These are phyloP conservation scores for Cacajao melanocephalus DNA, from an alignment of 2,797 vertebrate species.

Conservation along the genomic window DNA sequence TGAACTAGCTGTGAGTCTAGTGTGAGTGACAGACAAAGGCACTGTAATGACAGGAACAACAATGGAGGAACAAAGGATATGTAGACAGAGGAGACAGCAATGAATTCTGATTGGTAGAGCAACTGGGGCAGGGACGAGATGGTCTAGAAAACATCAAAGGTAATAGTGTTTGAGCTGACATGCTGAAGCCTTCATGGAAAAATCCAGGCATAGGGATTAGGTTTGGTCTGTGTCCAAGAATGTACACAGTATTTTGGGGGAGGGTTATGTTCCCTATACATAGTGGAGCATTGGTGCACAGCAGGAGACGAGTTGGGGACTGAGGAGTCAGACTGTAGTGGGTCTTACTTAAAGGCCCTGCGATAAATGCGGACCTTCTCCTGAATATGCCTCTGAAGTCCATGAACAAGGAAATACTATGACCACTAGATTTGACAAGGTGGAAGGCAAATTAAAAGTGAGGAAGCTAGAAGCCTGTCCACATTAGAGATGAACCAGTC, in stretches of 20 bases:
- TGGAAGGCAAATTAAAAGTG: neutral
- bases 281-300: fast-evolving
- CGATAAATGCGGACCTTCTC: neutral
- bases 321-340: neutral
- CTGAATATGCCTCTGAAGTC: neutral
- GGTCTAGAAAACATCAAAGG: neutral
- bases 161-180: neutral
- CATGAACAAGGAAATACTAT: neutral
- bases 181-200: neutral
- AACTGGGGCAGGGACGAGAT: neutral
- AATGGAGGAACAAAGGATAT: neutral
- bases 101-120: neutral
- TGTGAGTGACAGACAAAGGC: neutral
- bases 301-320: neutral
- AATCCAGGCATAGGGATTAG: neutral
- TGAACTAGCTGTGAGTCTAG: neutral
- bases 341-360: neutral
- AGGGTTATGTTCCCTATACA: neutral
- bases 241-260: fast-evolving
- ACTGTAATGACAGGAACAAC: neutral
- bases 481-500: neutral
- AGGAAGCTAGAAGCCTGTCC: neutral
- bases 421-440: neutral
- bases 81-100: neutral
- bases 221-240: neutral